Evolutionary conservation across 1,140 invertebrate genomes (phyloP), one percentile per base, ranked within the genome.

Genomic region (Ceratosolen solmsi): DNA sequence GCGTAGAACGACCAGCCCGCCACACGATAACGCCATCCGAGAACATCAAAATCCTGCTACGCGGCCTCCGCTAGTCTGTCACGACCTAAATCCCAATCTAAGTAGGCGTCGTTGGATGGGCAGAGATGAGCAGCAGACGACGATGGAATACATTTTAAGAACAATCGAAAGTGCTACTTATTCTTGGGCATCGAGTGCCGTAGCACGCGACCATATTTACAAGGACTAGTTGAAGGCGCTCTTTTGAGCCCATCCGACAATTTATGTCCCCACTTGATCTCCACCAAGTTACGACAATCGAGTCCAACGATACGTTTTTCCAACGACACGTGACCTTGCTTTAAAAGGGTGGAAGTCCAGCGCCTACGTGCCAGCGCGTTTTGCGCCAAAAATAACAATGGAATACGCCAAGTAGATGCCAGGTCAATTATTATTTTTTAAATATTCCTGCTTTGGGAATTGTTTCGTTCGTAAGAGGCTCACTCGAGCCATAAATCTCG

Each of bases 1-100:
- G 70, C 41, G 70, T n/a, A 70, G 11, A 30, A 33, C 0, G 38
- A 46, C 13, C 11, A n/a, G 72, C 80, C 72, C 85, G 71, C 84
- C 30, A 33, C 68, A 11, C 5, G 20, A 13, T 41, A 8, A 49
- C 38, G 84, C 72, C 49, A 73, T 73, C 49, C 71, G 49, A 73
- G 54, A 73, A 73, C 25, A 73, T 54, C 46, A 73, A 73, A 73
- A 49, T 49, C 30, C 33, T 73, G 25, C 38, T 20, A 58, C n/a
- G 58, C 15, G 25, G 54, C 54, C 54, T n/a, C n/a, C n/a, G n/a
- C 54, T 25, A 17, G 17, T 25, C 54, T 4, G 2, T 56, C 20
- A 4, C 58, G 3, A 30, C 58, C 5, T 9, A 54, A 68, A 68
- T 68, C 33, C 63, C 38, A 68, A 68, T 68, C 63, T 17, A 38